Conservation (phyloP, 1,140 invertebrate species). For the Lepidurus arcticus region DNA sequence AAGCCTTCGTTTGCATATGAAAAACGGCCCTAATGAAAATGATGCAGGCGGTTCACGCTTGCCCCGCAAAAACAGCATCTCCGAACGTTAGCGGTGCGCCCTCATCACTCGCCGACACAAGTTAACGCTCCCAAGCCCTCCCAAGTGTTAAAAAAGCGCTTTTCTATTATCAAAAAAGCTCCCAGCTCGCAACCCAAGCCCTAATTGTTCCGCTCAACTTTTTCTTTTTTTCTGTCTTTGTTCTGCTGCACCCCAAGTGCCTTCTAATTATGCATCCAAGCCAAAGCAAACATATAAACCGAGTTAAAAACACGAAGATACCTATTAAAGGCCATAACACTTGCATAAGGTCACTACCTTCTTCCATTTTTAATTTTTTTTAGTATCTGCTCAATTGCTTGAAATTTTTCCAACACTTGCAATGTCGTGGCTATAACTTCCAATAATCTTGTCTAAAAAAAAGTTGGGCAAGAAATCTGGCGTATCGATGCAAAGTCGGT, state of each 20-base stretch:
- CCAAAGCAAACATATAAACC: background rate
- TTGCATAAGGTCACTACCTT: background rate
- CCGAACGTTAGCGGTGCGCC: conserved; percentile 12
- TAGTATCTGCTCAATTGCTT: no score
- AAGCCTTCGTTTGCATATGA: conserved; percentile 16
- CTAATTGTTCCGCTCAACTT: background rate
- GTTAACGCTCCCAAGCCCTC: conserved; percentile 18
- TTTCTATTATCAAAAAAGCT: background rate
- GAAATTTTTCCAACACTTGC: no score
- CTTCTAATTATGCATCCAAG: conserved; percentile 21
- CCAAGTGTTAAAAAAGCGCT: background rate
- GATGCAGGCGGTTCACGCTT: conserved; percentile 20
- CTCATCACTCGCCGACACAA: conserved; percentile 15
- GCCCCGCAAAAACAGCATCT: conserved; percentile 16
- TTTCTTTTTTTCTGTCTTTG: no score
- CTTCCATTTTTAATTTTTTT: background rate
- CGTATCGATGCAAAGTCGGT: no score
- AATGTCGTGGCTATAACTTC: no score
- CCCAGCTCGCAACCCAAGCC: background rate
- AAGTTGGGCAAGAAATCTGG: no score
- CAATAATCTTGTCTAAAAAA: no score
- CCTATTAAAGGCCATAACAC: conserved; percentile 8
- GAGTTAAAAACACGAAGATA: background rate
- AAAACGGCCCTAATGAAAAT: conserved; percentile 19
- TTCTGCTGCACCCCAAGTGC: background rate